A percentile compares a stretch with the other conserved stretches of the same genome.
These are phyloP conservation scores for Microctenopoma lineatum DNA, from an alignment of 2,797 vertebrate species.

Conservation along the genomic window DNA sequence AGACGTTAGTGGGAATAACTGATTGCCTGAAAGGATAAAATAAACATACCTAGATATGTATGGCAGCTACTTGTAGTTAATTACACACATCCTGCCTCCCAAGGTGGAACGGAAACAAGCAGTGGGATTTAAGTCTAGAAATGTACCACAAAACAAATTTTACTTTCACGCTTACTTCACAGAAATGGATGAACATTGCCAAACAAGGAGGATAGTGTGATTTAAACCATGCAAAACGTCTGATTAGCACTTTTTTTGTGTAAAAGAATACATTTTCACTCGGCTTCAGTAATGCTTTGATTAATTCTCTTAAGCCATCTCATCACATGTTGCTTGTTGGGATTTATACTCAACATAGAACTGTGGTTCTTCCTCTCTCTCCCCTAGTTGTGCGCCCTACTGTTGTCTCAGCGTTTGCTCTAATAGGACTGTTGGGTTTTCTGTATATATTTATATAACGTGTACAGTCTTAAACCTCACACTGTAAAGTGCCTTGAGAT, in stretches of 20 bases:
- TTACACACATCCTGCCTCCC: background rate
- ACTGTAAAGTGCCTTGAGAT: no score
- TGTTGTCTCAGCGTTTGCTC: no score
- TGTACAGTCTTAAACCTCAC: no score
- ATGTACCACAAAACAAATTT: background rate
- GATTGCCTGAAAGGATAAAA: background rate
- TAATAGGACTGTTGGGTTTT: no score
- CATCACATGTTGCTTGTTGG: constrained; percentile 5
- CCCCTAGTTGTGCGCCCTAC: no score
- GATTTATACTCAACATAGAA: constrained; percentile 39
- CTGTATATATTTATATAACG: no score
- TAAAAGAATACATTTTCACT: background rate
- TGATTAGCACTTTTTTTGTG: background rate
- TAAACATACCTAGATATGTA: no score
- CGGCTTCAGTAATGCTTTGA: background rate
- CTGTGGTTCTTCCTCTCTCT: no score
- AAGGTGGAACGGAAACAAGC: background rate
- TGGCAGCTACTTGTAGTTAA: background rate
- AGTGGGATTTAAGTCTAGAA: background rate
- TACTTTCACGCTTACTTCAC: rapidly evolving
- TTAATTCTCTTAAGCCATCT: constrained; percentile 23
- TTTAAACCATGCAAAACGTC: background rate
- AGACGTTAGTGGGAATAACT: background rate
- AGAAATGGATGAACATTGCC: background rate
- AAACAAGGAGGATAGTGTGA: background rate